Conservation (phyloP, 2,113 vertebrate species). For the Mirounga angustirostris region DNA sequence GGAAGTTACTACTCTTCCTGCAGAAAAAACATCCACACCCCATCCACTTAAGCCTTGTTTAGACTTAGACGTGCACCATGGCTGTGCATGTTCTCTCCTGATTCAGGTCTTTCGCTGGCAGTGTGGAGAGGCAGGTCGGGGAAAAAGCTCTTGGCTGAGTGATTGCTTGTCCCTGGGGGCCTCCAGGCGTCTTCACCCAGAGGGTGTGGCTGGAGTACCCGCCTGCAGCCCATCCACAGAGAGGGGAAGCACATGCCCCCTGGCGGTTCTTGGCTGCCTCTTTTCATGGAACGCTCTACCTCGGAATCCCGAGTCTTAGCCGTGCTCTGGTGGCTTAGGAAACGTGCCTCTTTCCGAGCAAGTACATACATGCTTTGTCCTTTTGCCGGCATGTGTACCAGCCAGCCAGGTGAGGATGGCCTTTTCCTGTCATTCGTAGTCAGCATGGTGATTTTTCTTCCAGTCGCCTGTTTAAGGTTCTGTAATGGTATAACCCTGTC, state of each 20-base stretch:
- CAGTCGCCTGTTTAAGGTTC: background rate
- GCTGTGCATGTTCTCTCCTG: background rate
- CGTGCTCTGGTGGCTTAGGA: accelerated
- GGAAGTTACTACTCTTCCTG: background rate
- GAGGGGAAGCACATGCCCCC: too few relatives aligned
- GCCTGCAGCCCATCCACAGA: background rate
- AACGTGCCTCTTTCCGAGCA: background rate
- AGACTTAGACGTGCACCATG: accelerated
- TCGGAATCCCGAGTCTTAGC: background rate
- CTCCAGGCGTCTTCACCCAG: background rate
- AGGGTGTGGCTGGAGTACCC: background rate
- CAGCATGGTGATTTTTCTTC: background rate
- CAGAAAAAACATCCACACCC: background rate
- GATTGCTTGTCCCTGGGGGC: background rate
- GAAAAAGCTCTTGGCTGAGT: background rate
- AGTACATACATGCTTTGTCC: background rate
- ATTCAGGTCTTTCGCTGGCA: too few relatives aligned
- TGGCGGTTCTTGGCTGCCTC: background rate
- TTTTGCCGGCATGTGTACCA: background rate
- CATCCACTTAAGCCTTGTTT: background rate
- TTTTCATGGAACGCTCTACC: too few relatives aligned
- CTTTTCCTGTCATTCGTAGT: background rate
- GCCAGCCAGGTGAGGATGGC: accelerated
- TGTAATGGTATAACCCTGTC: accelerated
- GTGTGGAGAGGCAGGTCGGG: background rate